These are phyloP conservation scores for Micropoecilia bifurca DNA, from an alignment of 2,797 vertebrate genomes.

Conservation along the genomic window DNA sequence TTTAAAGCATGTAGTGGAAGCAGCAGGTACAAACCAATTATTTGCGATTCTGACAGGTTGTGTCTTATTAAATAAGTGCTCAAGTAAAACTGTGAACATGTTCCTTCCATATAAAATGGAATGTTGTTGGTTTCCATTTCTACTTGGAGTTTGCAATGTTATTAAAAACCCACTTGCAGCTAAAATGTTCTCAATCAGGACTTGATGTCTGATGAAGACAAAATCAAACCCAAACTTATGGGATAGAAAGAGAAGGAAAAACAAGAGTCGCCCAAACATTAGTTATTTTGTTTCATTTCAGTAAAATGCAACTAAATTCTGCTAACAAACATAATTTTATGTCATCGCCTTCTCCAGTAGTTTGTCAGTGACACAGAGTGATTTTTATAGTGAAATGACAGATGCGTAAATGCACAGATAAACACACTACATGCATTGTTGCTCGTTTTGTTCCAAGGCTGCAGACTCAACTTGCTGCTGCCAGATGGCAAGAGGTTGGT, in stretches of 20 bases:
- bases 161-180: not conserved
- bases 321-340: not conserved
- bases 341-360: not conserved
- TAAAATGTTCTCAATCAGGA: not conserved
- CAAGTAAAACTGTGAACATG: not conserved
- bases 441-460: conserved; percentile 36
- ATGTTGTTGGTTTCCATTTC: not conserved
- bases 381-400: conserved; percentile 35
- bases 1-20: not conserved
- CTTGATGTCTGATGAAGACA: not conserved
- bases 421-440: conserved; percentile 6
- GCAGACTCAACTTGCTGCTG: conserved; percentile 6
- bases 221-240: not conserved
- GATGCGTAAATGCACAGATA: conserved; percentile 26
- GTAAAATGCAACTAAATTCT: not conserved
- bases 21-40: not conserved
- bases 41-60: not conserved
- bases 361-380: not conserved
- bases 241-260: not conserved
- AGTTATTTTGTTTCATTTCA: not conserved
- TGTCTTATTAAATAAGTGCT: not conserved
- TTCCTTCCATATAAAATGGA: not conserved
- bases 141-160: not conserved
- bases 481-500: conserved; percentile 26
- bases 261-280: not conserved